These are phyloP conservation scores for Alfaro cultratus DNA, from an alignment of 2,797 vertebrate species.

Conservation along the genomic window DNA sequence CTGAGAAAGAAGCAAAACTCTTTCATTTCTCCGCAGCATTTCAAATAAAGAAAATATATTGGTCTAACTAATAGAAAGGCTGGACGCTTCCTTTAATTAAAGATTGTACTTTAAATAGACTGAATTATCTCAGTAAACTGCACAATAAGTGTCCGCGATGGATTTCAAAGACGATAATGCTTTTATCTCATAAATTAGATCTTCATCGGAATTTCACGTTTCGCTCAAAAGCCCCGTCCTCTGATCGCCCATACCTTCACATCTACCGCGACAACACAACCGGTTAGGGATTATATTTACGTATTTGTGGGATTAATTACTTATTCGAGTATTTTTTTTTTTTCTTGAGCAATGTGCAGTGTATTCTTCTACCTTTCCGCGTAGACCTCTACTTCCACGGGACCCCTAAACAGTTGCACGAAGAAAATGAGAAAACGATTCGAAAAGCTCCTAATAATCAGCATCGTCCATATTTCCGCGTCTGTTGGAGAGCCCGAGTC, in stretches of 20 bases:
- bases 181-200: neutral
- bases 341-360: neutral
- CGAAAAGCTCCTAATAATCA: constrained; percentile 30
- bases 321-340: constrained; percentile 7
- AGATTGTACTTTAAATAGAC: constrained; percentile 30
- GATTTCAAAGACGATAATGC: neutral
- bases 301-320: constrained; percentile 18
- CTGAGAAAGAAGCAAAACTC: neutral
- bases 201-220: constrained; percentile 1
- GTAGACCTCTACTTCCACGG: constrained; percentile 64
- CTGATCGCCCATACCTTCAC: constrained; percentile 34
- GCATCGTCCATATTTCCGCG: constrained; percentile 32
- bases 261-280: constrained; percentile 33
- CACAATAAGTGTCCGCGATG: neutral
- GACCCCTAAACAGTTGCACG: constrained; percentile 63
- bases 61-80: neutral
- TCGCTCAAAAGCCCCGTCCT: constrained; percentile 23
- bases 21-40: neutral
- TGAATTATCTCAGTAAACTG: constrained; percentile 8
- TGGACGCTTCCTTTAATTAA: constrained; percentile 22
- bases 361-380: constrained; percentile 39
- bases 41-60: neutral
- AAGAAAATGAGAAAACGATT: constrained; percentile 20
- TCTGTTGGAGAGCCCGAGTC: constrained; percentile 33
- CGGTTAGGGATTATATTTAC: neutral